Base-by-base conservation (phyloP, 2,797 vertebrate species). In the Thripadectes ignobilis region DNA sequence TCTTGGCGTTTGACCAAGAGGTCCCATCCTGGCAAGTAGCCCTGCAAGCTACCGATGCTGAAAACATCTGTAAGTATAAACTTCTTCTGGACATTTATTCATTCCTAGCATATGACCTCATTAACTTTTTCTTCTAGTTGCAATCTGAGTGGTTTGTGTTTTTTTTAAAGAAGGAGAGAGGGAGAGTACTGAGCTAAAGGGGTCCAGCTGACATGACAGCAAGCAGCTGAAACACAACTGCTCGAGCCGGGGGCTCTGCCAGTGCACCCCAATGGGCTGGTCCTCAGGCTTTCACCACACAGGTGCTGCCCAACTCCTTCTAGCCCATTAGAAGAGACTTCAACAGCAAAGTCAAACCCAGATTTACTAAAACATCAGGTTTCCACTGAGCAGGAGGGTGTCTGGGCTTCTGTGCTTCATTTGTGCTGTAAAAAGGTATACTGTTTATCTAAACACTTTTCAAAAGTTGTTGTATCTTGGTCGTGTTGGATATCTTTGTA, bases 1-100 rank as follows among this genome's bases (percentile, higher is more conserved):
- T 72, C 82, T 91, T 95, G 93, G 93, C 86, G 0, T 92, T 85
- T 81, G 87, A 96, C 85, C 94, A 94, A 94, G 83, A 88, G 59
- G 66, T 45, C 78, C 66, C 82, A 92, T 94, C 61, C 57, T 77
- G 43, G 92, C 80, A 93, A 61, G 65, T 65, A 91, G 69, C 86
- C 73, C 82, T 87, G 82, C 69, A 97, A 96, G 95, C 79, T 96
- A 96, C 88, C 2, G 3, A 78, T 43, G 39, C 88, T 97, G 92
- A 89, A 95, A 97, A 97, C 96, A 97, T 97, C 97, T 96, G 90
- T 98, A 98, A 98, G 96, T 97, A 98, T 98, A 96, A 98, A 95
- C 96, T 89, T 89, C 80, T 96, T 95, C 77, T 94, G 96, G 93
- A 96, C 88, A 96, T 97, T 98, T 97, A 97, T 94, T 94, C 92